Conservation (phyloP, 2,113 vertebrate genomes). For the Stictonetta naevosa region DNA sequence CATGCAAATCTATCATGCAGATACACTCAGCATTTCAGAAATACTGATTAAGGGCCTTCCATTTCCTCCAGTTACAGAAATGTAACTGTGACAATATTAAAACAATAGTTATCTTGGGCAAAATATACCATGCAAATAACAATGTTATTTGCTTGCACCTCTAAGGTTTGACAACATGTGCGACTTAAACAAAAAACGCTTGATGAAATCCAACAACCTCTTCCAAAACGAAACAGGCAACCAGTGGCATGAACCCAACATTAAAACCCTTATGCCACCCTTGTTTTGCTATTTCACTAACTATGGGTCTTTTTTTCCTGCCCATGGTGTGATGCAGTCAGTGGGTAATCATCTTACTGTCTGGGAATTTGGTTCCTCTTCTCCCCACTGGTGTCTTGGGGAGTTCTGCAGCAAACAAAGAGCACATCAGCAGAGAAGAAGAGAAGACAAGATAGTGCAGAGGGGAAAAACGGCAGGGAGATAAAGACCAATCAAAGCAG, state of each 20-base stretch:
- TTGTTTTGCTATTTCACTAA: background rate
- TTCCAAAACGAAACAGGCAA: background rate
- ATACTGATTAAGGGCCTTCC: background rate
- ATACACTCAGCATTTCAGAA: background rate
- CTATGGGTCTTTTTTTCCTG: background rate
- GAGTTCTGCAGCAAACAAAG: conserved; percentile 80
- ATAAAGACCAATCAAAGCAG: background rate
- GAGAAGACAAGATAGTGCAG: background rate
- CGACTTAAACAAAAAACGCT: background rate
- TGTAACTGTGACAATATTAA: background rate
- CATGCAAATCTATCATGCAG: background rate
- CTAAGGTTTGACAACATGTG: background rate
- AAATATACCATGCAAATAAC: background rate
- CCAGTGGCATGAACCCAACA: background rate
- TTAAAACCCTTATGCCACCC: background rate
- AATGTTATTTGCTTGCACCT: background rate
- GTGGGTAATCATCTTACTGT: conserved; percentile 71
- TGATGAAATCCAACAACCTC: background rate
- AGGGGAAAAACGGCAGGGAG: background rate
- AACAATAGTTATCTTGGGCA: background rate
- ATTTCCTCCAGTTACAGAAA: background rate
- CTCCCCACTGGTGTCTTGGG: conserved; percentile 87
- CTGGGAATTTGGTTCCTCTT: conserved; percentile 85
- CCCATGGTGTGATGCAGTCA: background rate
- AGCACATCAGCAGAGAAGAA: conserved; percentile 44